Evolutionary conservation across 2,797 vertebrate species (phyloP), one percentile per base, ranked within the genome.

Genomic region (Furcifer pardalis): DNA sequence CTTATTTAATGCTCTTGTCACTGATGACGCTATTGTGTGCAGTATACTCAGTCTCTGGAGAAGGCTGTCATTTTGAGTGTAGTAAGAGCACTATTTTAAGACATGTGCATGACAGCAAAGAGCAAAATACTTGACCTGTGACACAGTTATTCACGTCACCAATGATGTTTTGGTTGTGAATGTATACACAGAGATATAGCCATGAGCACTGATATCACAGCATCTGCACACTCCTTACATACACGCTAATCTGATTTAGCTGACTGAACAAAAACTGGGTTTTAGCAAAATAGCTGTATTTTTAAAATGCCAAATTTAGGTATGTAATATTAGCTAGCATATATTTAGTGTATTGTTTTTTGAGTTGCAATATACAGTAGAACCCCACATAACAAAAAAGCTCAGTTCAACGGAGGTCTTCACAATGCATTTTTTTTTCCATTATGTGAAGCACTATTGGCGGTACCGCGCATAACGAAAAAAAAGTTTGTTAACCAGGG

Each of bases 21-120:
- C 27, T 4, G 12, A 30, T 66, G 44, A 66, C 21, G 35, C n/a
- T 42, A 71, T 40, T 40, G 59, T 59, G 30, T 56, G 19, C 40
- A 60, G 10, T 78, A 44, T 27, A 44, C 44, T 15, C 46, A 68
- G n/a, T 42, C 35, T 42, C n/a, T 68, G 40, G 71, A 56, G 60
- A 30, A 19, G 30, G 30, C 71, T 85, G 71, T 74, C 62, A 85
- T 81, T 66, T 35, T 75, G 81, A 82, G 7, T 65, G 37, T n/a
- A 30, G 44, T 37, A 46, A 63, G 23, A 49, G 30, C 72, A 76
- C 7, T 74, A 44, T 46, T 74, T n/a, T 17, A 73, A 82, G 60
- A 75, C n/a, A 65, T 75, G 59, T 65, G 12, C 71, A 52, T 82
- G 81, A 83, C 81, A 83, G 81, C 72, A 83, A 75, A 75, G 71